These are phyloP conservation scores for Micoletzkya japonica DNA, from an alignment of 2,888 invertebrate genomes.

Conservation along the genomic window DNA sequence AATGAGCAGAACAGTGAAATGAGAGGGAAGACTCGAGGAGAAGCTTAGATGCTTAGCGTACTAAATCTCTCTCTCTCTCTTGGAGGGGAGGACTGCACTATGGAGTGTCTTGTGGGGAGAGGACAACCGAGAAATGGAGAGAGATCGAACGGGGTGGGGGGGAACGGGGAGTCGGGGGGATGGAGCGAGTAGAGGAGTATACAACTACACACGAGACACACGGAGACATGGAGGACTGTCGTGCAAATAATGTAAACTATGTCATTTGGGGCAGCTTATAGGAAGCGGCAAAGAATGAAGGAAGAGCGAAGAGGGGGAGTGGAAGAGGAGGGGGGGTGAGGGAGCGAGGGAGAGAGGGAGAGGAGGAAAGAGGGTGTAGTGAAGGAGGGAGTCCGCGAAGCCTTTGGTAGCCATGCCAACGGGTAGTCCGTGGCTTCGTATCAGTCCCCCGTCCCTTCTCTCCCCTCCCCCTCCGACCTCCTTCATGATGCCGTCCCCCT, in stretches of 20 bases:
- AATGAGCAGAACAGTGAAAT: no score
- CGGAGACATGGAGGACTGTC: no score
- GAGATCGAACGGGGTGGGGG: neutral
- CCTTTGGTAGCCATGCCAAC: slow-evolving; percentile 14
- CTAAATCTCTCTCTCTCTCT: no score
- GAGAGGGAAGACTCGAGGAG: no score
- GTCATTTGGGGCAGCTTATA: no score
- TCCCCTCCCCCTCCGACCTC: neutral
- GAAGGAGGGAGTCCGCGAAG: no score
- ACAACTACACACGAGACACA: no score
- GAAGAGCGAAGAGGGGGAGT: neutral
- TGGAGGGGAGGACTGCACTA: no score
- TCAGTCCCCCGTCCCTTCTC: slow-evolving; percentile 7
- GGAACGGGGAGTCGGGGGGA: neutral
- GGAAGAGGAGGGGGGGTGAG: slow-evolving; percentile 2
- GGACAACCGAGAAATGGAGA: neutral
- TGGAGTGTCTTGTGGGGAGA: no score
- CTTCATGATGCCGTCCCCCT: neutral
- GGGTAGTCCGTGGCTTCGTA: neutral
- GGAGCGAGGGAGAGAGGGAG: slow-evolving; percentile 3
- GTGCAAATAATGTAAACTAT: no score
- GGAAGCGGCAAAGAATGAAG: no score
- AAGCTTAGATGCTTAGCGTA: no score
- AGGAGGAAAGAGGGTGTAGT: slow-evolving; percentile 1
- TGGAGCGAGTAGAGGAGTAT: neutral